These are phyloP conservation scores for Hylyphantes graminicola DNA, from an alignment of 1,140 invertebrate species.

Conservation along the genomic window DNA sequence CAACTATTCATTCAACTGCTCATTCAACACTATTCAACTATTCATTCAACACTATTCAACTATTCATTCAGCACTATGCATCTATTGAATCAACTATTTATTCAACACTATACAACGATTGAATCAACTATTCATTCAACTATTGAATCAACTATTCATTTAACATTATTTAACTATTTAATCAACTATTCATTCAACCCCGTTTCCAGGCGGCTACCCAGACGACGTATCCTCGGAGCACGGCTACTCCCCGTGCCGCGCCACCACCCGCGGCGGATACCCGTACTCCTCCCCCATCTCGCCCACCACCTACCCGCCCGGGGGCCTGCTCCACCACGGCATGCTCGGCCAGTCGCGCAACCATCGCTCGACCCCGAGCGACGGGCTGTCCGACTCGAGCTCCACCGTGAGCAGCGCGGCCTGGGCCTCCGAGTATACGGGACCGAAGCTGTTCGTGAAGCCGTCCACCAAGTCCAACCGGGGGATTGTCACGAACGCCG, in stretches of 20 bases:
- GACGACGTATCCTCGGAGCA: constrained; percentile 56
- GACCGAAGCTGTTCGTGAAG: constrained; percentile 96
- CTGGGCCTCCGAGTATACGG: constrained; percentile 67
- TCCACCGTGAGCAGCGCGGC: constrained; percentile 59
- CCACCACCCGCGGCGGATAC: constrained; percentile 2
- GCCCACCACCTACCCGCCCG: constrained; percentile 37
- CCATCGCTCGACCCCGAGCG: constrained; percentile 57
- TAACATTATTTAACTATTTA: no score
- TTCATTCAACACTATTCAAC: no score
- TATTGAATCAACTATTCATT: no score
- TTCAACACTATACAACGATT: no score
- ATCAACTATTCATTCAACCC: no score
- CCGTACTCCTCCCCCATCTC: constrained; percentile 48
- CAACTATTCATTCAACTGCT: no score
- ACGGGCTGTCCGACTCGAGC: constrained; percentile 62
- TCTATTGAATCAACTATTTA: no score
- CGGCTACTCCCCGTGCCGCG: constrained; percentile 49
- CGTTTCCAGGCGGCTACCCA: constrained; percentile 38
- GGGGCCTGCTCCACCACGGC: constrained; percentile 13
- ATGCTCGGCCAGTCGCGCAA: constrained; percentile 12
- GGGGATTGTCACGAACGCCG: constrained; percentile 96
- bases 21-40: no score
- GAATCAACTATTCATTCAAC: no score
- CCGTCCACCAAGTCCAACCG: constrained; percentile 96
- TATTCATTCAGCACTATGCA: no score